Conservation (phyloP, 1,140 invertebrate species). For the Melanaphis sacchari region DNA sequence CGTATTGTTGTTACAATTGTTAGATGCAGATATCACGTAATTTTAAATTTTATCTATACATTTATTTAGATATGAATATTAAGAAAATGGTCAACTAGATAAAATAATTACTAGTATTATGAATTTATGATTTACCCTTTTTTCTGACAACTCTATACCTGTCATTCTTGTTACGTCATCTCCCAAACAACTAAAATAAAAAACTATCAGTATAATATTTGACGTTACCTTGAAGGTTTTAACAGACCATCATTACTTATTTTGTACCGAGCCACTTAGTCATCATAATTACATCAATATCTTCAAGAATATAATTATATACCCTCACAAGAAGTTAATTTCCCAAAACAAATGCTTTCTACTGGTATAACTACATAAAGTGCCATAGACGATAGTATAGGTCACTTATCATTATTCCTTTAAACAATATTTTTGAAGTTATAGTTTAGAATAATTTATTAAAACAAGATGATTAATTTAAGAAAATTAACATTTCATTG, state of each 20-base stretch:
- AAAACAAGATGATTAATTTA: background rate
- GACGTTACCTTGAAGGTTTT: background rate
- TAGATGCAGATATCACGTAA: background rate
- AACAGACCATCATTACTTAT: slow-evolving; percentile 12
- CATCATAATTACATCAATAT: slow-evolving; percentile 38
- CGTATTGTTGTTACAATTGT: background rate
- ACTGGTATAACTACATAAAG: background rate
- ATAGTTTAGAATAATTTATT: background rate
- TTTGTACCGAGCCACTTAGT: background rate
- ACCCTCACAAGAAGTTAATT: background rate
- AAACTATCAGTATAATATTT: background rate
- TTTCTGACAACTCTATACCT: background rate
- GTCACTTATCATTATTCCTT: background rate
- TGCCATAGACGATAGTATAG: background rate
- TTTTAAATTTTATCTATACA: background rate
- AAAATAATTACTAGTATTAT: background rate
- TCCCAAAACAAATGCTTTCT: background rate
- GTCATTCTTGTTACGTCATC: background rate
- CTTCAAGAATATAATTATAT: background rate
- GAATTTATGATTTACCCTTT: background rate
- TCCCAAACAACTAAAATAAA: background rate
- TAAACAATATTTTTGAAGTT: background rate
- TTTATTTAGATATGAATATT: background rate
- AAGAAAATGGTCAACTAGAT: background rate
- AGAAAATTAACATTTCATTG: background rate